Base-by-base conservation (phyloP, 2,797 vertebrate genomes). In the Siniperca scherzeri region DNA sequence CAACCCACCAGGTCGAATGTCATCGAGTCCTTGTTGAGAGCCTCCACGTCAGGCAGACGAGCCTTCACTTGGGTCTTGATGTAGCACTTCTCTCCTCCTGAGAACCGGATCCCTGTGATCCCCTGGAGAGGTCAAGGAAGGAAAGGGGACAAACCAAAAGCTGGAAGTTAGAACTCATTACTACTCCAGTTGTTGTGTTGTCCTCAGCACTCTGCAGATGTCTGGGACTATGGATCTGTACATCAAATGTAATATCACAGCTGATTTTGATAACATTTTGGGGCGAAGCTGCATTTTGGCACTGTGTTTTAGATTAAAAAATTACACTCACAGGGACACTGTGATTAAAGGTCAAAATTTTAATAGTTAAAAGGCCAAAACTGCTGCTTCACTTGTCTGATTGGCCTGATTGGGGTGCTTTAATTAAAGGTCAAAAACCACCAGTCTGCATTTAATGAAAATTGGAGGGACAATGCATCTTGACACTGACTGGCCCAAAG, bases 1-100 rank as follows among this genome's bases (percentile, higher is more conserved):
- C 25, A 86, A 94, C 97, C 91, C 95, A 99, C 98, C 97, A 99
- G 94, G 75, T 98, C 96, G 7, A 97, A 96, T 0, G 96, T 95
- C 91, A 97, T 90, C 3, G 96, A 95, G 2, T 96, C 97, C 91
- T 97, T 98, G 92, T 96, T 95, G 91, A 96, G 81, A 5, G 93
- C 78, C 82, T 96, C 97, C 89, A 98, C 96, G 44, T 97, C 94
- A 0, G 97, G 97, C 74, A 99, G 83, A 0, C 88, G 97, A 78
- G 97, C 96, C 94, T 99, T 99, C 87, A 96, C 95, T 83, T 99
- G 97, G 3, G 97, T 96, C 95, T 98, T 99, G 94, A 99, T 98
- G 96, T 97, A 99, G 90, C 98, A 99, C 85, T 97, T 99, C 46
- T 97, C 95, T 91, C 97, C 97, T 87, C 97, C 97, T 70, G 97